Conservation (phyloP, 1,140 invertebrate genomes). For the Calosoma granatense region DNA sequence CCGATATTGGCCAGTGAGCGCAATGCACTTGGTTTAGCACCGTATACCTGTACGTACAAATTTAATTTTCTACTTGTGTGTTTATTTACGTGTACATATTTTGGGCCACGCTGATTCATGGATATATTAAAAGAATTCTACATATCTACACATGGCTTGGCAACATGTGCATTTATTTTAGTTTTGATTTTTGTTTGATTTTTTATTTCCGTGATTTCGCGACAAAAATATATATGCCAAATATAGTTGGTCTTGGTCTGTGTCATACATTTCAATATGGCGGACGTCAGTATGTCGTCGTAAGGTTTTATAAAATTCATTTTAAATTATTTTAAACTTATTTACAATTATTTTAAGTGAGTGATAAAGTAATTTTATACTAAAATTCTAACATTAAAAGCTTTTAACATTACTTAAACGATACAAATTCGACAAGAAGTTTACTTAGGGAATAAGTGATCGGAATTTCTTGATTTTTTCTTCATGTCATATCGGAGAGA, state of each 20-base stretch:
- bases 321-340: neutral
- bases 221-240: neutral
- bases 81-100: too few species aligned
- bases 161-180: too few species aligned
- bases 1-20: too few species aligned
- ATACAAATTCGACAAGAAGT: too few species aligned
- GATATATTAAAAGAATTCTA: too few species aligned
- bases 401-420: too few species aligned
- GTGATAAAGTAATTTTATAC: conserved; percentile 7
- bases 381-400: neutral
- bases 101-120: too few species aligned
- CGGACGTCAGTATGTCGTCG: neutral
- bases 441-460: too few species aligned
- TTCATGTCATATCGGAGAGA: neutral
- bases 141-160: too few species aligned
- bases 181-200: neutral
- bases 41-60: too few species aligned
- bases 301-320: neutral
- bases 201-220: neutral
- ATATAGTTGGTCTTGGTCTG: conserved; percentile 1
- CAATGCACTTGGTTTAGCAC: too few species aligned
- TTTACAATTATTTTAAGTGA: neutral
- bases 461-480: neutral
- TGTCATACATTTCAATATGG: conserved; percentile 1
- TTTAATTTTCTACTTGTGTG: too few species aligned